phyloP scores from a whole-genome alignment of 2,797 vertebrate genomes.

The Coccyzus lansbergi region DNA sequence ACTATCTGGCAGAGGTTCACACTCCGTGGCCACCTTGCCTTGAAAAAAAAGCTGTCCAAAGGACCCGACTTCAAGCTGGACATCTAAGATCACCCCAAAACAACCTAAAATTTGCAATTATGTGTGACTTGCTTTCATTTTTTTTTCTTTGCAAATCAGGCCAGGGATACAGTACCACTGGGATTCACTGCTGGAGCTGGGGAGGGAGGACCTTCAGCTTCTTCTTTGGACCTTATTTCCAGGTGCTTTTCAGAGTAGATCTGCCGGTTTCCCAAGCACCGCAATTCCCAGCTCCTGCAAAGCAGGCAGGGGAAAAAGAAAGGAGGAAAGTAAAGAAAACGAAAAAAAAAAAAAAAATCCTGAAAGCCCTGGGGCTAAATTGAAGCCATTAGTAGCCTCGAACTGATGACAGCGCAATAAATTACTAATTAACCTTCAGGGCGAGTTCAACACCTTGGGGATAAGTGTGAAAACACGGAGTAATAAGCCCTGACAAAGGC shows the following conservation, averaged over 20 bases:
- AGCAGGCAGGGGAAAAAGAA: neutral
- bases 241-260: accelerated
- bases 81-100: neutral
- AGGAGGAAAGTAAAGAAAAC: accelerated
- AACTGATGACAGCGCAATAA: constrained; percentile 71
- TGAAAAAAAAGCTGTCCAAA: neutral
- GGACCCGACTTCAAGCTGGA: neutral
- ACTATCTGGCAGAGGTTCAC: accelerated
- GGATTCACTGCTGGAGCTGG: accelerated
- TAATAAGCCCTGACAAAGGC: constrained; percentile 67
- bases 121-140: neutral
- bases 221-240: neutral
- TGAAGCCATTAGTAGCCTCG: constrained; percentile 66
- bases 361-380: constrained; percentile 53
- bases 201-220: neutral
- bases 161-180: neutral
- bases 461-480: constrained; percentile 65
- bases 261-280: accelerated
- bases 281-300: neutral
- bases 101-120: neutral
- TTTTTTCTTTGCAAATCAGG: neutral
- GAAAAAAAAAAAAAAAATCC: neutral
- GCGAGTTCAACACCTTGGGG: constrained; percentile 73
- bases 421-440: constrained; percentile 73
- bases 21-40: neutral